These are phyloP conservation scores for Ciconia maguari DNA, from an alignment of 2,113 vertebrate species.

Conservation along the genomic window DNA sequence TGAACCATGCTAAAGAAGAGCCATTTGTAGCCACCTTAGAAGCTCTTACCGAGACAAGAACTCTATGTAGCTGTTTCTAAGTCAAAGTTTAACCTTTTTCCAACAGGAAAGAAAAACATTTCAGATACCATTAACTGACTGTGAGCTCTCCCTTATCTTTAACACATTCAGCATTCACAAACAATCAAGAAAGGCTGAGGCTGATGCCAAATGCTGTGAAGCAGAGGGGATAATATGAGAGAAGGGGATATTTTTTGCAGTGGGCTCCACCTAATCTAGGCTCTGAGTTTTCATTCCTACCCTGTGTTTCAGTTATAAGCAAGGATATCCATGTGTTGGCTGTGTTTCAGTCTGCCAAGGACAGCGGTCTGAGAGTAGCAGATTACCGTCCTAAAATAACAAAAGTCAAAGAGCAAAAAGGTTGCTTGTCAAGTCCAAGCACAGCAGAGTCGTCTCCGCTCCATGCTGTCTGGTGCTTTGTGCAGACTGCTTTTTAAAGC, in stretches of 20 bases:
- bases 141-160: neutral
- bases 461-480: neutral
- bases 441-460: neutral
- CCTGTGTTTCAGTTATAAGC: neutral
- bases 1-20: neutral
- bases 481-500: neutral
- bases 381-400: conserved; percentile 24
- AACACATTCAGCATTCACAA: neutral
- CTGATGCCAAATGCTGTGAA: neutral
- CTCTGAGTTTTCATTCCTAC: neutral
- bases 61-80: neutral
- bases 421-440: conserved; percentile 4
- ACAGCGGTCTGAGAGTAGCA: neutral
- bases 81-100: neutral
- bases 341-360: neutral
- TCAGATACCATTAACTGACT: neutral
- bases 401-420: conserved; percentile 11
- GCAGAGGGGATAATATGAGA: neutral
- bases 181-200: neutral
- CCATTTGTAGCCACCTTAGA: neutral
- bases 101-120: neutral
- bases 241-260: neutral
- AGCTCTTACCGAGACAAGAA: neutral
- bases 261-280: neutral
- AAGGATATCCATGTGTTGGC: neutral